Conservation (phyloP, 1,140 invertebrate genomes). For the Arion vulgaris region DNA sequence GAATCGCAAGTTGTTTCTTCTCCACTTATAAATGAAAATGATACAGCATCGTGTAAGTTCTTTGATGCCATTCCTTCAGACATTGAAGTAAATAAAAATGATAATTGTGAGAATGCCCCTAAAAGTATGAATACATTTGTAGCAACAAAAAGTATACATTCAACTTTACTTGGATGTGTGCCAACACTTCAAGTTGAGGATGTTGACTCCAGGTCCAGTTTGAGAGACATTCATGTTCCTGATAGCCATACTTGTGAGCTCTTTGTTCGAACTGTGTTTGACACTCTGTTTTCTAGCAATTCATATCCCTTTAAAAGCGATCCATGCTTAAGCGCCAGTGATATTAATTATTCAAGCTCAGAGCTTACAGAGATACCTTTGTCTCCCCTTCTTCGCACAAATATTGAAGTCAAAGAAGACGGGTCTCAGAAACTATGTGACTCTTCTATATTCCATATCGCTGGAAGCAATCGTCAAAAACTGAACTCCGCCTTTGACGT, state of each 20-base stretch:
- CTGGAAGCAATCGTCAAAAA: not conserved
- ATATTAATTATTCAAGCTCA: not conserved
- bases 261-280: conserved; percentile 31
- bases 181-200: conserved; percentile 4
- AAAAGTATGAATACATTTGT: not conserved
- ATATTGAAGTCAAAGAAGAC: not conserved
- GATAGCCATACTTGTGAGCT: conserved; percentile 22
- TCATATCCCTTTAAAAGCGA: conserved; percentile 22
- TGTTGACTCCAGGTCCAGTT: not conserved
- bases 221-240: not conserved
- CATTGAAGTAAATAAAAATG: not conserved
- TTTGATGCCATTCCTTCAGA: not conserved
- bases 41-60: too few relatives aligned
- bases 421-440: not conserved
- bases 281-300: conserved; percentile 20
- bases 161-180: conserved; percentile 19
- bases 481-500: not conserved
- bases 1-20: too few relatives aligned
- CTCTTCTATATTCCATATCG: not conserved
- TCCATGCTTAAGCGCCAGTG: conserved; percentile 11
- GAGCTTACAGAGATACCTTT: not conserved
- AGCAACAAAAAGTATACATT: conserved; percentile 9
- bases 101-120: not conserved
- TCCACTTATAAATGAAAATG: too few relatives aligned
- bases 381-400: not conserved